Conservation (phyloP, 2,888 invertebrate species). For the Drosophila pseudotalamancana region DNA sequence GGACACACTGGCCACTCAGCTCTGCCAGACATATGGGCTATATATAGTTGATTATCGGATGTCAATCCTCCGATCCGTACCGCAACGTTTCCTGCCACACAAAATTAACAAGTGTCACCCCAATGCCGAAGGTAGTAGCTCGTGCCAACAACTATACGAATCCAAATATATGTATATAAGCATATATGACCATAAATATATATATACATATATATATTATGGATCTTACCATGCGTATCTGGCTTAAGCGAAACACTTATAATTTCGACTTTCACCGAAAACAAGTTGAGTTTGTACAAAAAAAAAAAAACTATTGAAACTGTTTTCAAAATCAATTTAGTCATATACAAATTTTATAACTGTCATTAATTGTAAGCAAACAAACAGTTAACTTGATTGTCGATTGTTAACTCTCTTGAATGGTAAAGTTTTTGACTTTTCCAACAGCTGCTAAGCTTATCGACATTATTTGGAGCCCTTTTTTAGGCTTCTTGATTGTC, state of each 20-base stretch:
- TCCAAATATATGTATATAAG: too few relatives aligned
- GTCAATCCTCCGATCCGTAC: neutral
- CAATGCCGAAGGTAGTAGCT: neutral
- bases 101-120: neutral
- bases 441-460: too few relatives aligned
- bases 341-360: too few relatives aligned
- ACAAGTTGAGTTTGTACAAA: too few relatives aligned
- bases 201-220: neutral
- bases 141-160: neutral
- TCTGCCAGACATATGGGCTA: neutral
- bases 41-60: neutral
- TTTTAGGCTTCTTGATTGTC: too few relatives aligned
- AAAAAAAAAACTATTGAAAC: neutral
- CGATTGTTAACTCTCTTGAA: too few relatives aligned
- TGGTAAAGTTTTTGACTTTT: too few relatives aligned
- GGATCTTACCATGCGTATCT: neutral
- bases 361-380: too few relatives aligned
- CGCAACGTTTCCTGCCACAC: slow-evolving; percentile 1
- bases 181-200: too few relatives aligned
- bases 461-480: too few relatives aligned
- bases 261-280: too few relatives aligned
- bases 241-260: neutral
- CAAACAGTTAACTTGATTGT: too few relatives aligned
- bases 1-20: neutral
- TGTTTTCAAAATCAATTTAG: neutral